These are phyloP conservation scores for Diploptera punctata DNA, from an alignment of 2,888 invertebrate species.

Conservation along the genomic window DNA sequence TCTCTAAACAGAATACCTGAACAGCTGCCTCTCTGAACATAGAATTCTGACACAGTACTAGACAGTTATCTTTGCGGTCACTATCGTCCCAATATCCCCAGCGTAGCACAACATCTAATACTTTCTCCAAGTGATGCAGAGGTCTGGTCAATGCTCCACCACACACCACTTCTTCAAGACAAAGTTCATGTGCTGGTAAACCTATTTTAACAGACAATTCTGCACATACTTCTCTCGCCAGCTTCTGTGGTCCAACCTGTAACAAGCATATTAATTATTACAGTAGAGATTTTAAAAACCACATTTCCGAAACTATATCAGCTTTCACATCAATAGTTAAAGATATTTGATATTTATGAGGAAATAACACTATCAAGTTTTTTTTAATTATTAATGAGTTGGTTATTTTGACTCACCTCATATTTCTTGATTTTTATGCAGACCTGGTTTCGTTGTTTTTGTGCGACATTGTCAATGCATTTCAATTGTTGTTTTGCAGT, in stretches of 20 bases:
- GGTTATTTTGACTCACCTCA: no score
- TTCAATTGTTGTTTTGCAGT: no score
- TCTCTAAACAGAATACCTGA: conserved; percentile 48
- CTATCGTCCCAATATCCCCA: conserved; percentile 91
- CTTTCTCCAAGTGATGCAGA: conserved; percentile 77
- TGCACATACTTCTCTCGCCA: conserved; percentile 75
- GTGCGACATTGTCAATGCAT: no score
- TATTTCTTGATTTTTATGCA: no score
- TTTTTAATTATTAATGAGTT: no score
- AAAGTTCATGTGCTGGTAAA: conserved; percentile 67
- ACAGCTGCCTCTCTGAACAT: conserved; percentile 54
- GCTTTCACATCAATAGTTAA: no score
- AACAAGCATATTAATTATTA: neutral
- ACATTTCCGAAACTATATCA: no score
- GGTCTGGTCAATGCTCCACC: conserved; percentile 76
- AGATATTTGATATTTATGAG: no score
- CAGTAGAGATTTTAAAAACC: no score
- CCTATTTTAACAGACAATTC: conserved; percentile 72
- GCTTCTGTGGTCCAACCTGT: conserved; percentile 79
- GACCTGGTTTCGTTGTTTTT: no score
- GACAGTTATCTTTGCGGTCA: conserved; percentile 83
- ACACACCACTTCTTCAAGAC: conserved; percentile 82
- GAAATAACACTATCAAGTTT: no score
- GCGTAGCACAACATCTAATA: conserved; percentile 71
- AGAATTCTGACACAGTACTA: conserved; percentile 65